Conservation (phyloP, 2,797 vertebrate genomes). For the Halcyon leucocephala region DNA sequence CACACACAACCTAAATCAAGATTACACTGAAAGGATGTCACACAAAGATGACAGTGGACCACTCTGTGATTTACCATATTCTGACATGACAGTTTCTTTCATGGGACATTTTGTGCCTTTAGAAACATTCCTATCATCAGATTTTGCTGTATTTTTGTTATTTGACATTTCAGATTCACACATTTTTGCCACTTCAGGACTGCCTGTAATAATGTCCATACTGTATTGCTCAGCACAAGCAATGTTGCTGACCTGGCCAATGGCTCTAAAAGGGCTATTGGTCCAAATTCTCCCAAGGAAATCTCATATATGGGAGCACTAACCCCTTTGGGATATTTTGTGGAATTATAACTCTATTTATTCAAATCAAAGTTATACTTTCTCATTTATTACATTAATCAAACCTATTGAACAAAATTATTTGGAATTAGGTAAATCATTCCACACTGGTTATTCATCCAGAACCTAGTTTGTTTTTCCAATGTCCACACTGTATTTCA, state of each 20-base stretch:
- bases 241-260: neutral
- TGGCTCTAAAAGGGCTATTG: neutral
- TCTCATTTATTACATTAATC: neutral
- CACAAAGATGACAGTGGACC: neutral
- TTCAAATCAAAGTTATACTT: neutral
- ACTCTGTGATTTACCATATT: neutral
- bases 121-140: neutral
- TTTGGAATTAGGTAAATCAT: neutral
- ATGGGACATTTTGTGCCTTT: neutral
- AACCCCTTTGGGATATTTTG: neutral
- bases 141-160: neutral
- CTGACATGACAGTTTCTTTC: neutral
- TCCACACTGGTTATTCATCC: neutral
- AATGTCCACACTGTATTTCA: neutral
- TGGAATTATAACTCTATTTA: neutral
- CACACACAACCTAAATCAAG: neutral
- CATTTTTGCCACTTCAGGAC: neutral
- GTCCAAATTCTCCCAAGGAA: neutral
- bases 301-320: neutral
- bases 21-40: neutral
- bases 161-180: constrained; percentile 20
- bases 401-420: neutral
- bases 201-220: neutral
- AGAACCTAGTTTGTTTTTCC: neutral
- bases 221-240: neutral